Evolutionary conservation across 2,888 invertebrate species (phyloP).

Genomic region (Agonopterix arenella): DNA sequence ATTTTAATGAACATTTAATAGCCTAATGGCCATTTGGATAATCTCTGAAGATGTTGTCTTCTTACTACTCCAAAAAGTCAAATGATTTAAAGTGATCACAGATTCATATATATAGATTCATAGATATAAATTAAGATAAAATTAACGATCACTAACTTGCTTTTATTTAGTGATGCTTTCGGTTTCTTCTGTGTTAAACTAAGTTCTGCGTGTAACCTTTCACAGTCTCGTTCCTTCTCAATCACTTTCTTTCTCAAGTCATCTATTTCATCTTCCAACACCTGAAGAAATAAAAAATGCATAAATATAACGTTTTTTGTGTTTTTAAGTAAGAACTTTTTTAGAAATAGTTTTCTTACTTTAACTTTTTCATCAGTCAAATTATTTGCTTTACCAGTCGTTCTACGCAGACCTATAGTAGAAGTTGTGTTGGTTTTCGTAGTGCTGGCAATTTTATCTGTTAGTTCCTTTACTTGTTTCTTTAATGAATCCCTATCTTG

Average conservation of each 20-base stretch:
- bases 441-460: conserved; percentile 80
- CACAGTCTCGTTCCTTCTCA: conserved; percentile 89
- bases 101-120: too few relatives aligned
- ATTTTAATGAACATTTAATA: neutral
- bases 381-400: conserved; percentile 56
- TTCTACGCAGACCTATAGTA: conserved; percentile 43
- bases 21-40: too few relatives aligned
- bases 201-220: conserved; percentile 84
- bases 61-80: too few relatives aligned
- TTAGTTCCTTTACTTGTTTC: conserved; percentile 85
- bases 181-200: conserved; percentile 79
- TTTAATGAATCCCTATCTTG: conserved; percentile 85
- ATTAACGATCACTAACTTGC: conserved; percentile 70
- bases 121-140: too few relatives aligned
- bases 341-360: conserved; percentile 36
- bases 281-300: conserved; percentile 39
- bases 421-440: conserved; percentile 49
- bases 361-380: conserved; percentile 82
- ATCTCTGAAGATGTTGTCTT: too few relatives aligned
- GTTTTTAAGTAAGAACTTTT: neutral
- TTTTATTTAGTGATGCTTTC: conserved; percentile 78
- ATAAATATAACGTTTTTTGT: conserved; percentile 1
- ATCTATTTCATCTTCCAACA: conserved; percentile 83
- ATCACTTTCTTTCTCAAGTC: conserved; percentile 85
- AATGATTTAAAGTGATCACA: too few relatives aligned